A percentile compares a stretch with the other conserved stretches of the same genome.
Evolutionary conservation across 2,797 vertebrate species (phyloP).

Genomic region (Nannoperca australis): DNA sequence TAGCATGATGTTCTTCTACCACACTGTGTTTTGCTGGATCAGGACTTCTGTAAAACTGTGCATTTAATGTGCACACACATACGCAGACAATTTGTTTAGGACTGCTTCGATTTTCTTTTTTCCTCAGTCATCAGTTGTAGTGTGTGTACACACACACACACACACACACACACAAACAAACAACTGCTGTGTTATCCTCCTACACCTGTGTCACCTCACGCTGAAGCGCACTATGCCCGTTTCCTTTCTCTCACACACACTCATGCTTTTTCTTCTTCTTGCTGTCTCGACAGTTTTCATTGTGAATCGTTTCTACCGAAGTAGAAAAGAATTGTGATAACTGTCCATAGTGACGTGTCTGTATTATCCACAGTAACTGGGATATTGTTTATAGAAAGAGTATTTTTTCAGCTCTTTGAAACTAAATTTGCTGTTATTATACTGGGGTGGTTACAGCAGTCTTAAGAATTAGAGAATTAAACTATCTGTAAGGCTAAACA

Average conservation of each 20-base stretch:
- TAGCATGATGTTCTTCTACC: neutral
- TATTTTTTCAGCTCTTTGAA: conserved; percentile 12
- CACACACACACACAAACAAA: neutral
- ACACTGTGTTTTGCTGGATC: conserved; percentile 5
- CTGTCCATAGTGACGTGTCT: conserved; percentile 10
- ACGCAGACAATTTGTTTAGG: conserved; percentile 3
- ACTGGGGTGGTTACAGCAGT: neutral
- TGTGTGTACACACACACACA: neutral
- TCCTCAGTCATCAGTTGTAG: conserved; percentile 21
- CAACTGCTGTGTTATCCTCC: conserved; percentile 26
- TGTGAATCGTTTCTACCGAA: conserved; percentile 17
- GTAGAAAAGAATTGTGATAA: neutral
- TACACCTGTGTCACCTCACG: conserved; percentile 42
- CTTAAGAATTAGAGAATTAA: neutral
- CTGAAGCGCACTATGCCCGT: conserved; percentile 7
- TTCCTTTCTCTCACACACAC: conserved; percentile 40
- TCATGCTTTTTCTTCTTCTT: conserved; percentile 7
- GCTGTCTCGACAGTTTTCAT: conserved; percentile 46
- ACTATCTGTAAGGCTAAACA: neutral
- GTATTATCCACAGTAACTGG: conserved; percentile 5
- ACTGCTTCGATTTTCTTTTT: neutral
- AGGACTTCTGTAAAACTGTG: neutral
- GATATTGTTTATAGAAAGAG: conserved; percentile 25
- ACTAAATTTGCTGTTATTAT: neutral
- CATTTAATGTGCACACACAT: neutral